Evolutionary conservation across 2,888 invertebrate genomes (phyloP), one percentile per base, ranked within the genome.

Genomic region (Dolomedes plantarius): DNA sequence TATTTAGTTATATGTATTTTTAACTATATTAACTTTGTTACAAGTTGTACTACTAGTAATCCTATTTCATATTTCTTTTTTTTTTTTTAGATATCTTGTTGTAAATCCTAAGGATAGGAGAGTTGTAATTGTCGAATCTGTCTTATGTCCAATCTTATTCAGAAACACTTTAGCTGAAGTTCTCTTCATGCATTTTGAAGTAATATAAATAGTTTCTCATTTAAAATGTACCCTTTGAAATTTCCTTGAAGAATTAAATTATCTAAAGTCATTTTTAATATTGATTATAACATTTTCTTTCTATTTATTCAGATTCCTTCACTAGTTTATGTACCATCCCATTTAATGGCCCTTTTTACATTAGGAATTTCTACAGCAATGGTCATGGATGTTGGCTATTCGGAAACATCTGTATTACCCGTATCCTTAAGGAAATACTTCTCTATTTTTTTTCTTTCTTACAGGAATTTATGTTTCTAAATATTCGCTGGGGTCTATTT

Each of bases 21-120:
- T n/a, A n/a, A n/a, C n/a, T n/a, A n/a, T n/a, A n/a, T n/a, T n/a
- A n/a, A n/a, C n/a, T n/a, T n/a, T n/a, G n/a, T n/a, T n/a, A n/a
- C n/a, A n/a, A n/a, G n/a, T n/a, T n/a, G n/a, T n/a, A n/a, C n/a
- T n/a, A n/a, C n/a, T n/a, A n/a, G n/a, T n/a, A n/a, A n/a, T n/a
- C n/a, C n/a, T n/a, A n/a, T n/a, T n/a, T n/a, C n/a, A n/a, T n/a
- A n/a, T n/a, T n/a, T n/a, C n/a, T n/a, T n/a, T n/a, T n/a, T n/a
- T n/a, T n/a, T n/a, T n/a, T n/a, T 91, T 41, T 90, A 97, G 97
- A 89, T 94, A 97, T 91, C 94, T 97, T 36, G 93, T 98, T 69
- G 95, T 97, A 67, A 98, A 96, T 90, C 98, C 98, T 0, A 98
- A 98, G 91, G 98, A 97, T 90, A 93, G 97, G 28, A 95, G 96